Conservation (phyloP, 1,140 invertebrate species). For the Nebria ingens region DNA sequence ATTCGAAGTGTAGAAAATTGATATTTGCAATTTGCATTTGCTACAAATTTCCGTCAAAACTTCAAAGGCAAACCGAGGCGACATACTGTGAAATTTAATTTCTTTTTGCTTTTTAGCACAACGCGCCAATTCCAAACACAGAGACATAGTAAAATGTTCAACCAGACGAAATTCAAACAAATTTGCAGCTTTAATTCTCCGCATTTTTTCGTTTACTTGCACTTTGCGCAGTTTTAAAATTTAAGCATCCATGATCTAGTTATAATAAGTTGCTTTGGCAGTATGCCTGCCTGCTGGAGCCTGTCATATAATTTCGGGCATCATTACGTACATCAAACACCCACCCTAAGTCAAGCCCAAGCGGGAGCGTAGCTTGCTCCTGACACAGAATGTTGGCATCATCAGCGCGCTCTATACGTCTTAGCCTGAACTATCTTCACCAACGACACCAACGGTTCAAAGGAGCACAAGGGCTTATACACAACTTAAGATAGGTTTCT, state of each 20-base stretch:
- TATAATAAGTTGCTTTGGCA: conserved; percentile 1
- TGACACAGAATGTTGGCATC: too few relatives aligned
- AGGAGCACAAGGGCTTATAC: too few relatives aligned
- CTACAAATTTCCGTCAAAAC: neutral
- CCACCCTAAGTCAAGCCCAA: too few relatives aligned
- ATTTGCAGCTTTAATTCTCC: neutral
- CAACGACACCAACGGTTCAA: too few relatives aligned
- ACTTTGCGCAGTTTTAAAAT: neutral
- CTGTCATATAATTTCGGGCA: neutral
- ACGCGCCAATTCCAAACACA: neutral
- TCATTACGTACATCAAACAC: neutral
- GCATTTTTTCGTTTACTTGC: conserved; percentile 5
- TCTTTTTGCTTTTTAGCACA: neutral
- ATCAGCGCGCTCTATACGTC: too few relatives aligned
- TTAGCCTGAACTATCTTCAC: too few relatives aligned
- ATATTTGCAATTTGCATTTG: too few relatives aligned
- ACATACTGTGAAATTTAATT: conserved; percentile 4
- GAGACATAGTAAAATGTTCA: neutral
- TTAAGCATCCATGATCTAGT: conserved; percentile 1
- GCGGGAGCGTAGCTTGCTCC: too few relatives aligned
- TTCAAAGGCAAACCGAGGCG: neutral
- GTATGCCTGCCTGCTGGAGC: too few relatives aligned
- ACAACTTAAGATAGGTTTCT: too few relatives aligned
- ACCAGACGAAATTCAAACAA: neutral
- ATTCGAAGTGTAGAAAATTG: too few relatives aligned